phyloP scores from a whole-genome alignment of 2,113 vertebrate genomes.

The Chionodraco myersi region DNA sequence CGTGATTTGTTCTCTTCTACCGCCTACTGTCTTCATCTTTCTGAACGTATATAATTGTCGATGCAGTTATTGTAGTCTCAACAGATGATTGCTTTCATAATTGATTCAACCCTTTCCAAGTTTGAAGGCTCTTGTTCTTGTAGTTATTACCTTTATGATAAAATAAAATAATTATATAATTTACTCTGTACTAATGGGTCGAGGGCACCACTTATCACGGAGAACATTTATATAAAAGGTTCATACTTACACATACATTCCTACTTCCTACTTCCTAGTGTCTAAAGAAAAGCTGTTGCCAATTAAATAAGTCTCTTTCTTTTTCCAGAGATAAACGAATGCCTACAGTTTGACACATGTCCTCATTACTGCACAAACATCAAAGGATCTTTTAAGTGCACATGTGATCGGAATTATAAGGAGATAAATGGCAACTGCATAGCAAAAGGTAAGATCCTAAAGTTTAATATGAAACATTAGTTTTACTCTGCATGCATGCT shows the following conservation, averaged over 20 bases:
- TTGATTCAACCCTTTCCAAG: constrained; percentile 18
- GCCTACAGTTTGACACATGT: constrained; percentile 92
- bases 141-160: constrained; percentile 4
- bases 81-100: constrained; percentile 18
- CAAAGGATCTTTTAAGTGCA: constrained; percentile 96
- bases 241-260: background rate
- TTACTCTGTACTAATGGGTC: constrained; percentile 19
- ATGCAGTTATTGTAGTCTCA: constrained; percentile 1
- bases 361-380: constrained; percentile 93
- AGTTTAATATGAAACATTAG: background rate
- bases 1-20: background rate
- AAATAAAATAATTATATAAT: background rate
- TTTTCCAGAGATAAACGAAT: constrained; percentile 93
- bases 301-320: constrained; percentile 29
- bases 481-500: background rate
- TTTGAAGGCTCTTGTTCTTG: constrained; percentile 9
- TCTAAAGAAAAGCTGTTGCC: background rate
- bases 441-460: constrained; percentile 89
- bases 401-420: constrained; percentile 93
- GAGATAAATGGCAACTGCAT: constrained; percentile 90
- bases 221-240: background rate
- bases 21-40: background rate
- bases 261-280: too few relatives aligned
- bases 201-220: background rate
- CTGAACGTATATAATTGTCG: background rate